These are phyloP conservation scores for Diarsia mendica DNA, from an alignment of 2,888 invertebrate species.

Conservation along the genomic window DNA sequence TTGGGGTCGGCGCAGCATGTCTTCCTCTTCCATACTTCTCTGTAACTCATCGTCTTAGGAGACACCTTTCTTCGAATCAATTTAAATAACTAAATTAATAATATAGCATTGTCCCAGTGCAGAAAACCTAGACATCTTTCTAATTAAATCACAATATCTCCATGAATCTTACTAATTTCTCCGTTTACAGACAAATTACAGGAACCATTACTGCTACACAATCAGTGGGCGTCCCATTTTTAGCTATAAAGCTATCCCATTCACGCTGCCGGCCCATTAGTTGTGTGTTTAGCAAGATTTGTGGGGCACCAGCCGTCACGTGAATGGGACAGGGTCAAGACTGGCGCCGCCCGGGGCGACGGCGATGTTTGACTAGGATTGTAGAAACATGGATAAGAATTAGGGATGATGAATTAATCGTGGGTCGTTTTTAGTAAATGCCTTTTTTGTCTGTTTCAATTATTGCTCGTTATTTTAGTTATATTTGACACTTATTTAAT, in stretches of 20 bases:
- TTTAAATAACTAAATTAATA: neutral
- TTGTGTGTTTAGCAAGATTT: conserved; percentile 73
- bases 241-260: conserved; percentile 61
- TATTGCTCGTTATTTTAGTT: too few relatives aligned
- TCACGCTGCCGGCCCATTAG: conserved; percentile 60
- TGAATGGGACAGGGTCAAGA: conserved; percentile 62
- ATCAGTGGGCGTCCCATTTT: conserved; percentile 56
- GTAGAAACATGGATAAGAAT: conserved; percentile 37
- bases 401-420: too few relatives aligned
- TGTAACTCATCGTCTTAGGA: too few relatives aligned
- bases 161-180: conserved; percentile 35
- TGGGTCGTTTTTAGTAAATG: too few relatives aligned
- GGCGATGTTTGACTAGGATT: conserved; percentile 31
- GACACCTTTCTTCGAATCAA: neutral
- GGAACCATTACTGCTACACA: conserved; percentile 48
- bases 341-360: conserved; percentile 67
- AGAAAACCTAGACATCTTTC: neutral
- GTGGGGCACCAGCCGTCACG: conserved; percentile 55
- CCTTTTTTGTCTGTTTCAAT: too few relatives aligned
- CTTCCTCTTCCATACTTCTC: too few relatives aligned
- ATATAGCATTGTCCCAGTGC: neutral
- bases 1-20: too few relatives aligned
- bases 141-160: conserved; percentile 2
- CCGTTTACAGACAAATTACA: conserved; percentile 45
- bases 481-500: too few relatives aligned